These are phyloP conservation scores for Drosophila sulfurigaster DNA, from an alignment of 1,140 invertebrate genomes.

Conservation along the genomic window DNA sequence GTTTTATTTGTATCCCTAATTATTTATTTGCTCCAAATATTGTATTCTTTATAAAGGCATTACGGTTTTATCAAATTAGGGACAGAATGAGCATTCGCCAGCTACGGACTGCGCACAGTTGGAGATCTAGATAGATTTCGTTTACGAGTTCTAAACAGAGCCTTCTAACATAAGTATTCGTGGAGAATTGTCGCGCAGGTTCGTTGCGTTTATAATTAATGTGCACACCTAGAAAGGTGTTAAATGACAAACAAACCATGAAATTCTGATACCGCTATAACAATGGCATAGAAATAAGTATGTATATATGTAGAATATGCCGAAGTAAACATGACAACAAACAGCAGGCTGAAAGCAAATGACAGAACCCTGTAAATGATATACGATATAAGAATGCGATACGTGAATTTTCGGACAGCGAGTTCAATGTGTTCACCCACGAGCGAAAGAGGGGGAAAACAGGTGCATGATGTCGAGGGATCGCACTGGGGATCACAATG, in stretches of 20 bases:
- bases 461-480: slow-evolving; percentile 69
- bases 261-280: slow-evolving; percentile 69
- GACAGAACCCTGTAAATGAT: slow-evolving; percentile 60
- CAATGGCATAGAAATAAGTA: slow-evolving; percentile 28
- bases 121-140: slow-evolving; percentile 41
- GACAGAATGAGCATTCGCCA: slow-evolving; percentile 9
- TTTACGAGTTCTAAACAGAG: slow-evolving; percentile 11
- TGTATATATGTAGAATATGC: slow-evolving; percentile 40
- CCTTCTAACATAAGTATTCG: neutral
- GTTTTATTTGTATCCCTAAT: neutral
- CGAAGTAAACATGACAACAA: slow-evolving; percentile 35
- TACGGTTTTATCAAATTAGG: slow-evolving; percentile 35
- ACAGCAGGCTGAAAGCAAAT: slow-evolving; percentile 49
- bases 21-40: neutral
- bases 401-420: slow-evolving; percentile 35
- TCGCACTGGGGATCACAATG: slow-evolving; percentile 57
- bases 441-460: slow-evolving; percentile 49
- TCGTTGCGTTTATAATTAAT: slow-evolving; percentile 75
- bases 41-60: slow-evolving; percentile 8
- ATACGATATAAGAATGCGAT: slow-evolving; percentile 45
- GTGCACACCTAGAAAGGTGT: slow-evolving; percentile 74
- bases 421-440: slow-evolving; percentile 54
- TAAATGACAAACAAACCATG: slow-evolving; percentile 84
- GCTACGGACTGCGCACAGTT: slow-evolving; percentile 46
- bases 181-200: slow-evolving; percentile 48